Evolutionary conservation across 2,797 vertebrate genomes (phyloP), one percentile per base, ranked within the genome.

Genomic region (Erethizon dorsatum): DNA sequence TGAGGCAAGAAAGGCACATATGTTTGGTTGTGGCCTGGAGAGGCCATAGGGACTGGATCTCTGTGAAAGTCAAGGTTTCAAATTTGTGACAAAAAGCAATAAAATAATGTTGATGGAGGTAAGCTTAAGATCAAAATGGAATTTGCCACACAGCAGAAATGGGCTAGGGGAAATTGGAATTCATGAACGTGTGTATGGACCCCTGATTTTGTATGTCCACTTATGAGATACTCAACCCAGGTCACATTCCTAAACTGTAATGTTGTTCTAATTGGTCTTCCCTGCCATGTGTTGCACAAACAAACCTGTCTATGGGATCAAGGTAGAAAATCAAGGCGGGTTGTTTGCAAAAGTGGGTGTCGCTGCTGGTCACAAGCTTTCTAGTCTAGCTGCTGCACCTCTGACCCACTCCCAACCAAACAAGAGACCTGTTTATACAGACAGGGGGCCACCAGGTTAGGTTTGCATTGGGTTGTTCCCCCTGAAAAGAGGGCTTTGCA

Each of bases 231-330:
- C 13, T 95, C 50, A 59, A 57, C 84, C 3, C 0, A 26, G 4
- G 5, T 91, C 92, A 90, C 63, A 33, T 96, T 96, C 96, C 95
- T 97, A 79, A 79, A 54, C 73, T 41, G 2, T 52, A 85, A 61
- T 87, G 15, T 31, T 5, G 10, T 91, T 93, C 69, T 96, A 57
- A 90, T 83, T 52, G 31, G 80, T 85, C 94, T 65, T 57, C 52
- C 67, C 92, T 33, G 26, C 91, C 69, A 0, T 20, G 86, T 97
- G 89, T 95, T 93, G 97, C 95, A 87, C 92, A 84, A 80, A 96
- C 93, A 97, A 97, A 87, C 96, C 96, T 63, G 17, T 94, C 75
- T 80, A 0, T 95, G n/a, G 31, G 28, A 45, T 98, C 90, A 96
- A 94, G 73, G 79, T 93, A 83, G 80, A 47, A 83, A 82, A 75